These are phyloP conservation scores for Danio aesculapii DNA, from an alignment of 2,797 vertebrate genomes.

Conservation along the genomic window DNA sequence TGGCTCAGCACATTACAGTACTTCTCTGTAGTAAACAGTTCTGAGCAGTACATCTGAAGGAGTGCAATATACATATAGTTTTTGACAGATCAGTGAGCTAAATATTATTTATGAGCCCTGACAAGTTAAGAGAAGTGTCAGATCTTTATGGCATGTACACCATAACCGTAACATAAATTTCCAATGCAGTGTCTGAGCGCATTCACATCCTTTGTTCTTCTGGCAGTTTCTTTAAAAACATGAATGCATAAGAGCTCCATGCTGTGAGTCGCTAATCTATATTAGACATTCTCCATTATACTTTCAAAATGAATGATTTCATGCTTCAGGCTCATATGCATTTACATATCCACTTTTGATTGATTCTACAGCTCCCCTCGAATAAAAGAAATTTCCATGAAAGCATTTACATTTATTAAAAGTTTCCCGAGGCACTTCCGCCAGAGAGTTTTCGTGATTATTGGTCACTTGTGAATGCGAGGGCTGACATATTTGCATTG, in stretches of 20 bases:
- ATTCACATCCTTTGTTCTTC: neutral
- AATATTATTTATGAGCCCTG: neutral
- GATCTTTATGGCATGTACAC: neutral
- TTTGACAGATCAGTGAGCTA: neutral
- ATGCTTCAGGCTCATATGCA: neutral
- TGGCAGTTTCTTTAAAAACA: neutral
- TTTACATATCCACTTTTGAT: neutral
- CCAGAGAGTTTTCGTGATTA: neutral
- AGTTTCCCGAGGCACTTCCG: neutral
- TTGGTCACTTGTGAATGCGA: neutral
- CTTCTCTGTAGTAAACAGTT: constrained; percentile 1
- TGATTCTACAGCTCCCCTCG: neutral
- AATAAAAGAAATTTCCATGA: neutral
- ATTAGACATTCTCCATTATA: neutral
- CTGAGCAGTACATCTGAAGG: neutral
- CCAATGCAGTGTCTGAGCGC: neutral
- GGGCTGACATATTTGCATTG: constrained; percentile 44
- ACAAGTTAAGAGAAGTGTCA: neutral
- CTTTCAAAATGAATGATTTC: neutral
- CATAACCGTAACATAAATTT: neutral
- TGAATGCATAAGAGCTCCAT: neutral
- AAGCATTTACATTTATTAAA: neutral
- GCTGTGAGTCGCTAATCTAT: neutral
- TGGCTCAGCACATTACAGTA: neutral
- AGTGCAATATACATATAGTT: neutral